phyloP scores from a whole-genome alignment of 2,888 invertebrate species.

The Caradrina clavipalpis region DNA sequence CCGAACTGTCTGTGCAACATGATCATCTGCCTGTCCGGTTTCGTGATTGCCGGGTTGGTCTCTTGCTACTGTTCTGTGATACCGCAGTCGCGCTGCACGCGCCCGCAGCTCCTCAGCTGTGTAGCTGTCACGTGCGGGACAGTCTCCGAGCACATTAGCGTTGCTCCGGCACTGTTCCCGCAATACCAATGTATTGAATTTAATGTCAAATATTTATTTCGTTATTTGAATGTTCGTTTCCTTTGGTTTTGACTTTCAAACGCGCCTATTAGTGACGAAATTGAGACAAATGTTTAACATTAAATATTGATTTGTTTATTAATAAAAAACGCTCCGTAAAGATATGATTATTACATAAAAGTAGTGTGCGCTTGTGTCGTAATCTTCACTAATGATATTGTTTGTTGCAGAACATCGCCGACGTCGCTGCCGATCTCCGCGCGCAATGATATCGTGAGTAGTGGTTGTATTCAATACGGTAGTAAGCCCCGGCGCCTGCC shows the following conservation, averaged over 20 bases:
- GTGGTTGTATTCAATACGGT: neutral
- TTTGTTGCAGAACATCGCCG: conserved; percentile 82
- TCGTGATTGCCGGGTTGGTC: conserved; percentile 88
- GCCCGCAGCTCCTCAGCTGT: neutral
- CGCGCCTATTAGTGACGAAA: too few species aligned
- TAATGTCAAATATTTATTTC: too few species aligned
- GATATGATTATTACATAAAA: too few species aligned
- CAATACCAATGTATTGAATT: too few species aligned
- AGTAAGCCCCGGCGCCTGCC: too few species aligned
- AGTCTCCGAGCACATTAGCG: too few species aligned
- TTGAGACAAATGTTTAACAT: too few species aligned
- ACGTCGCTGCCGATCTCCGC: conserved; percentile 72
- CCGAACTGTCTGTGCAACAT: conserved; percentile 67
- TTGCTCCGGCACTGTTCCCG: too few species aligned
- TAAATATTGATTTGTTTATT: too few species aligned
- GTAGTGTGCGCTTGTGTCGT: neutral
- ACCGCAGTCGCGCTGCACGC: neutral
- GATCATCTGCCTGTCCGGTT: conserved; percentile 90
- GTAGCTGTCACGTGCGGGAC: neutral
- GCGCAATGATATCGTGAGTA: conserved; percentile 80
- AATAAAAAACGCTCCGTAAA: too few species aligned
- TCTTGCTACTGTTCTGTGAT: neutral
- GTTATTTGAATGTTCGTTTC: too few species aligned
- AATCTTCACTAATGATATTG: conserved; percentile 4
- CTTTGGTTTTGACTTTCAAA: too few species aligned